Conservation (phyloP, 1,140 invertebrate species). For the Heliothis subflexa region DNA sequence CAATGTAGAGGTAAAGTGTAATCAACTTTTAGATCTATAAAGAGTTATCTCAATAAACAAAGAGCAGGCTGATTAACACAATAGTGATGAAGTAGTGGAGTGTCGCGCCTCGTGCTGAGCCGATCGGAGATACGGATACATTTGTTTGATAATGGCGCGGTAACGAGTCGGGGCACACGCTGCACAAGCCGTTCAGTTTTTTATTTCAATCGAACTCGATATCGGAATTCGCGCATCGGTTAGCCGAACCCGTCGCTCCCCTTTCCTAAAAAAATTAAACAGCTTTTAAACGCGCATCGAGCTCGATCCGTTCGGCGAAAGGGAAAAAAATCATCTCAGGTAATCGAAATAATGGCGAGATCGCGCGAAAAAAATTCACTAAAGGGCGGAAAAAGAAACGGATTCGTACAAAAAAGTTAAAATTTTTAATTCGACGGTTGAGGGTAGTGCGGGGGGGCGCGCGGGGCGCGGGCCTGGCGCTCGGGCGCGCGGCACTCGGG, state of each 20-base stretch:
- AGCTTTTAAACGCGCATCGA: conserved; percentile 82
- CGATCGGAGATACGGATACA: background rate
- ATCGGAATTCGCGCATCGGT: conserved; percentile 84
- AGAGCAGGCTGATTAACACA: conserved; percentile 30
- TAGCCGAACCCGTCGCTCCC: conserved; percentile 78
- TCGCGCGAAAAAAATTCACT: conserved; percentile 83
- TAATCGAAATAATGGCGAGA: conserved; percentile 84
- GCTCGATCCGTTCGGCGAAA: conserved; percentile 63
- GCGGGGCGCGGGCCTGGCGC: conserved; percentile 42
- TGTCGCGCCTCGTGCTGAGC: background rate
- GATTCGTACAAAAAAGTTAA: conserved; percentile 82
- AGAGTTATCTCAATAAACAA: conserved; percentile 22
- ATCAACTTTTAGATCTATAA: conserved; percentile 17
- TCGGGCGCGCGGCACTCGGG: conserved; percentile 49
- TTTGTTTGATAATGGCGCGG: conserved; percentile 43
- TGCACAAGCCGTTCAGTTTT: conserved; percentile 55
- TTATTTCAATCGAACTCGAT: conserved; percentile 78
- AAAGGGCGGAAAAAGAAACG: conserved; percentile 84
- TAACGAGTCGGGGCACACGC: conserved; percentile 47
- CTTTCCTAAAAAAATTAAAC: conserved; percentile 83
- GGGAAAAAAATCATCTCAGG: conserved; percentile 81
- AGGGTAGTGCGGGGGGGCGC: conserved; percentile 50
- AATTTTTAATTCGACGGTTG: conserved; percentile 76
- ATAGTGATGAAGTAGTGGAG: background rate
- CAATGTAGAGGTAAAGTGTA: background rate